Conservation (phyloP, 1,140 invertebrate genomes). For the Ridgeia piscesae region DNA sequence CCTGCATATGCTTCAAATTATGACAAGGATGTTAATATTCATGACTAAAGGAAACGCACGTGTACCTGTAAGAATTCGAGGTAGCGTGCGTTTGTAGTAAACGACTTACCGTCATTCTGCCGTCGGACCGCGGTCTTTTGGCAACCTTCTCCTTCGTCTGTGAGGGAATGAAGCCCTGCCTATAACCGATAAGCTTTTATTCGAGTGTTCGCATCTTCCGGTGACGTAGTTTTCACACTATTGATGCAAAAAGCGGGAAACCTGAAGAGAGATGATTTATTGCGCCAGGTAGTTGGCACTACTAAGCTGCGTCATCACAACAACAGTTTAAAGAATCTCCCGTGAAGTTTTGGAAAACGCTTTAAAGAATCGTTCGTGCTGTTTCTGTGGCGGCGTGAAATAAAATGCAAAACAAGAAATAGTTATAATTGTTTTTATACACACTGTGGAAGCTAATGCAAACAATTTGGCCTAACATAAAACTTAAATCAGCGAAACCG, state of each 20-base stretch:
- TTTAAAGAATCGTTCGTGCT: background rate
- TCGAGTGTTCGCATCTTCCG: background rate
- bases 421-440: background rate
- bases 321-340: background rate
- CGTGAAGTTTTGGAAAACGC: background rate
- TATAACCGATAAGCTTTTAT: background rate
- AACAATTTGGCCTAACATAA: no score
- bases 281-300: background rate
- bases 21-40: no score
- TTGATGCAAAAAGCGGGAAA: background rate
- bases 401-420: background rate
- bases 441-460: background rate
- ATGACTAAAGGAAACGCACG: no score
- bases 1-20: no score
- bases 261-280: background rate
- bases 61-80: no score
- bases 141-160: background rate
- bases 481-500: no score
- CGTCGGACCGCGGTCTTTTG: background rate
- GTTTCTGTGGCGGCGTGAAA: background rate
- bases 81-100: no score
- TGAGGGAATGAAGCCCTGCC: background rate
- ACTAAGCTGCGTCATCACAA: background rate
- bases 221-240: background rate
- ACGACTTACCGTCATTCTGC: background rate